phyloP scores from a whole-genome alignment of 2,797 vertebrate species.

The Tauraco hartlaubi region DNA sequence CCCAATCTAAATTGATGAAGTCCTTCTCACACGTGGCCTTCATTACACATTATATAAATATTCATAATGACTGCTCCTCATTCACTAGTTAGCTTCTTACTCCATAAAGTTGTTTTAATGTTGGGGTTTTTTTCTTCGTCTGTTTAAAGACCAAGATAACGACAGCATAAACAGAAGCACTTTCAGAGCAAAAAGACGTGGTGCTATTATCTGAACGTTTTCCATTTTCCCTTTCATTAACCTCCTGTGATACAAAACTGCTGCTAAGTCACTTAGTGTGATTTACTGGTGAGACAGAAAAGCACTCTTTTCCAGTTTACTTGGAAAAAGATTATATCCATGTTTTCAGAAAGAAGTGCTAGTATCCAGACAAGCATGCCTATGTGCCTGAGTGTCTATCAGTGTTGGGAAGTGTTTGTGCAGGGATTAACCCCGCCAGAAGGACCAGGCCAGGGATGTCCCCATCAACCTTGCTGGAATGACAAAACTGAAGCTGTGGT shows the following conservation, averaged over 20 bases:
- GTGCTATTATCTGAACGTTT: not conserved
- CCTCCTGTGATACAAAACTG: not conserved
- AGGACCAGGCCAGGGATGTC: not conserved
- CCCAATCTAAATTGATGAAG: rapidly evolving
- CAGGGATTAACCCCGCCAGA: not conserved
- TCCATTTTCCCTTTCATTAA: not conserved
- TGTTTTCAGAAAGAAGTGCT: not conserved
- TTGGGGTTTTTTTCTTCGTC: not conserved
- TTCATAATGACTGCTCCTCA: not conserved
- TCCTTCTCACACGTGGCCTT: not conserved
- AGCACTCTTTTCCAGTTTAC: rapidly evolving
- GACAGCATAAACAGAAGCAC: not conserved
- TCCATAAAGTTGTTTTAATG: not conserved
- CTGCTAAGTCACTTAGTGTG: not conserved
- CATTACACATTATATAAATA: not conserved
- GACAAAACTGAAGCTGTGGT: not conserved
- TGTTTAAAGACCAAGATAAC: not conserved
- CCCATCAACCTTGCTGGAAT: not conserved
- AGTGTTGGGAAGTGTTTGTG: not conserved
- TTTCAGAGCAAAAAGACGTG: not conserved
- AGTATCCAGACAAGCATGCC: not conserved
- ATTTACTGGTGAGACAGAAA: not conserved
- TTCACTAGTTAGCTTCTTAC: not conserved
- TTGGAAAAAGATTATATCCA: not conserved
- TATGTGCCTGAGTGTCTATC: rapidly evolving